phyloP scores from a whole-genome alignment of 2,888 invertebrate species.

The Galerucella nymphaeae region DNA sequence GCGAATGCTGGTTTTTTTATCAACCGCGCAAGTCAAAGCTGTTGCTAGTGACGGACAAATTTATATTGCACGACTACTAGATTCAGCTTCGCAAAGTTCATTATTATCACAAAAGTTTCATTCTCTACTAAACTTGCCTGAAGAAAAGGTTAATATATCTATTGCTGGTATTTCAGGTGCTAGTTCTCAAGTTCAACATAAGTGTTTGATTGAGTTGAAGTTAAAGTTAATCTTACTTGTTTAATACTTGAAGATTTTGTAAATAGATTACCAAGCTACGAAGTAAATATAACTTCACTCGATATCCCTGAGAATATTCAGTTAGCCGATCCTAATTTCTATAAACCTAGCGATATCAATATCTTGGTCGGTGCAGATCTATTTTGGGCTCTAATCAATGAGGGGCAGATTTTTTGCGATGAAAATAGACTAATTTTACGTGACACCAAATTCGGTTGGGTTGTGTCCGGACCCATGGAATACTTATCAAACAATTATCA shows the following conservation, averaged over 20 bases:
- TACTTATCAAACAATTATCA: neutral
- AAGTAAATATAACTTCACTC: neutral
- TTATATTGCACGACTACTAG: conserved; percentile 2
- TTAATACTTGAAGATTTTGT: neutral
- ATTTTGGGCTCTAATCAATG: neutral
- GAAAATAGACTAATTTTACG: neutral
- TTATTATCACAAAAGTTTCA: neutral
- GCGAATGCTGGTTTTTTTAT: conserved; percentile 3
- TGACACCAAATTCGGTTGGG: neutral
- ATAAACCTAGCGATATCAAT: neutral
- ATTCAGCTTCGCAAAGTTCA: conserved; percentile 22
- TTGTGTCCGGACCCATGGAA: neutral
- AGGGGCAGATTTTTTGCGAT: neutral
- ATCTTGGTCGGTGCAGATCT: conserved; percentile 10
- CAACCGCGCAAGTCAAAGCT: conserved; percentile 12
- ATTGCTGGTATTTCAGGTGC: neutral
- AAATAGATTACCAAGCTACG: neutral
- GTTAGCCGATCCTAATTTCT: conserved; percentile 1
- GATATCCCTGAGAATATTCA: neutral
- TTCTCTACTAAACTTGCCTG: neutral
- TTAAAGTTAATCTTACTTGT: neutral
- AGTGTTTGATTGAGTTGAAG: neutral
- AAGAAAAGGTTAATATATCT: neutral
- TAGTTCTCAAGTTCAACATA: neutral
- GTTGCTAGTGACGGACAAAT: conserved; percentile 1